Evolutionary conservation across 2,113 vertebrate genomes (phyloP).

Genomic region (Calidris pugnax): DNA sequence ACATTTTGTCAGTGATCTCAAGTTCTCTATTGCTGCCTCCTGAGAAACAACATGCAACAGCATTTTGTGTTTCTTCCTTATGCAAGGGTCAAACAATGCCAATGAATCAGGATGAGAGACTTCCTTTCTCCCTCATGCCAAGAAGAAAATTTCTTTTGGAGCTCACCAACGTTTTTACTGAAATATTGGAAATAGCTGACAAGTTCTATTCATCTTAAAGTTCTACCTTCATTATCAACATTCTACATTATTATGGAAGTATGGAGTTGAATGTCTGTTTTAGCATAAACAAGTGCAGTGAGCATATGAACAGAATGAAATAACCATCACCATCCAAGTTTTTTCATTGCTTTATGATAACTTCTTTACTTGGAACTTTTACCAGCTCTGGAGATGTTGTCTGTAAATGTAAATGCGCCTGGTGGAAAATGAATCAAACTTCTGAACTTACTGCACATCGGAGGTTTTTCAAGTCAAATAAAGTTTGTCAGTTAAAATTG

Average conservation of each 20-base stretch:
- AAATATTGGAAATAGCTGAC: not conserved
- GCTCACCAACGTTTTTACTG: not conserved
- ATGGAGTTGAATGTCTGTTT: not conserved
- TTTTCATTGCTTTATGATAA: not conserved
- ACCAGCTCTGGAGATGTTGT: not conserved
- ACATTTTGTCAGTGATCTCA: not conserved
- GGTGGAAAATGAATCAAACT: not conserved
- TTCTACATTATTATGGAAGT: not conserved
- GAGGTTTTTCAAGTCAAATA: constrained; percentile 5
- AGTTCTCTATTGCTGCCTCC: not conserved
- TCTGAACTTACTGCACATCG: not conserved
- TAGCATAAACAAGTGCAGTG: not conserved
- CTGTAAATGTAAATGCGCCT: not conserved
- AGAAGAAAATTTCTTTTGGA: not conserved
- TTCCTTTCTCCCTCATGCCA: not conserved
- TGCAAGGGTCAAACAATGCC: not conserved
- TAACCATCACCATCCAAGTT: not conserved
- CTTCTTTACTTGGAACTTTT: not conserved
- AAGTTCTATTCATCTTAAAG: not conserved
- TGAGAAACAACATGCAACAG: not conserved
- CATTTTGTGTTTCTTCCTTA: not conserved
- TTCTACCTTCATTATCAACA: not conserved
- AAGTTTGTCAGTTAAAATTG: not conserved
- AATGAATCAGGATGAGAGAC: not conserved
- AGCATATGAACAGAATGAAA: not conserved